These are phyloP conservation scores for Therioaphis trifolii DNA, from an alignment of 2,888 invertebrate species.

Conservation along the genomic window DNA sequence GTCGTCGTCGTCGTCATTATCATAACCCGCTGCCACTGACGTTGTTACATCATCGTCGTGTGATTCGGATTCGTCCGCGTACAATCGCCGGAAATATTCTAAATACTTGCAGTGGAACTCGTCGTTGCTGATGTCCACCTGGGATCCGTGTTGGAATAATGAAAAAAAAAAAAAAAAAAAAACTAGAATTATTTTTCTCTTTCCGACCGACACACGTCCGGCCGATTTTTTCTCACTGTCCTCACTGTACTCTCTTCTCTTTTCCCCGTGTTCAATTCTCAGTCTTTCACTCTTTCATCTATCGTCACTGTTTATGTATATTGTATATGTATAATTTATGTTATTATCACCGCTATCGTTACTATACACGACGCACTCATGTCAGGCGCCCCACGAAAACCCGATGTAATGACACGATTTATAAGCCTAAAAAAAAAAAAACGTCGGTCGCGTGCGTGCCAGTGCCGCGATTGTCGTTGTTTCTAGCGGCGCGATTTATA, in stretches of 20 bases:
- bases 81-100: conserved; percentile 57
- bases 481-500: not conserved
- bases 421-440: not conserved
- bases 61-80: conserved; percentile 26
- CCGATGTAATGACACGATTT: not conserved
- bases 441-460: no score
- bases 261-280: not conserved
- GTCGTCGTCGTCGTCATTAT: not conserved
- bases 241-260: not conserved
- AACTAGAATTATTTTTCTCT: conserved; percentile 3
- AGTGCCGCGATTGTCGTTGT: not conserved
- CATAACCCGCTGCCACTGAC: not conserved
- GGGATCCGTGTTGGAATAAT: no score
- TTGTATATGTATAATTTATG: not conserved
- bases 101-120: conserved; percentile 60
- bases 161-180: conserved; percentile 1
- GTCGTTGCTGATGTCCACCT: conserved; percentile 56
- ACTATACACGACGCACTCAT: no score
- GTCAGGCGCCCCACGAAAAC: no score
- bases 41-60: conserved; percentile 29
- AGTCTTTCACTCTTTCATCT: conserved; percentile 4
- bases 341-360: not conserved
- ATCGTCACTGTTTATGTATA: not conserved
- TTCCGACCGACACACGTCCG: not conserved
- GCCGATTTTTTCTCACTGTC: not conserved